These are phyloP conservation scores for Ormyrus rosae DNA, from an alignment of 2,888 invertebrate species.

Conservation along the genomic window DNA sequence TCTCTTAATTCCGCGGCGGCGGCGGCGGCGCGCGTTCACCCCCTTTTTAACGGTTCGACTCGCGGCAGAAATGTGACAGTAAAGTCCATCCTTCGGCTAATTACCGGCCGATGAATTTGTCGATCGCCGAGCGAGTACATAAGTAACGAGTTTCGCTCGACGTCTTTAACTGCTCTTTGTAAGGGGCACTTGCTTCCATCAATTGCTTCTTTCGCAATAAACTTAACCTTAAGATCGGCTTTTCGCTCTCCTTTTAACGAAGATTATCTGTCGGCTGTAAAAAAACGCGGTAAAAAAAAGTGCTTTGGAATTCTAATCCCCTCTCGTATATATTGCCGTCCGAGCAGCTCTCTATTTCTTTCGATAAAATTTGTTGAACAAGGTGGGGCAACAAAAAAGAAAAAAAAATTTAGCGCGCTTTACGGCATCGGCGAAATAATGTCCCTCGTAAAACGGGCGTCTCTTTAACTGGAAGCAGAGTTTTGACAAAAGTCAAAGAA, in stretches of 20 bases:
- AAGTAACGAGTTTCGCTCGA: conserved; percentile 11
- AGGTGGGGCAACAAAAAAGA: no score
- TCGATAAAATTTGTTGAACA: background rate
- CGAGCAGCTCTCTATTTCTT: background rate
- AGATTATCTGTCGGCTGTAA: conserved; percentile 36
- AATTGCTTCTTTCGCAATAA: conserved; percentile 37
- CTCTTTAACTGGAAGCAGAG: conserved; percentile 3
- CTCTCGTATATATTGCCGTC: conserved; percentile 1
- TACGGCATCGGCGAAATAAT: no score
- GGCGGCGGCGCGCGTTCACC: background rate
- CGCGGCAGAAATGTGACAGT: conserved; percentile 28
- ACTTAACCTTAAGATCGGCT: conserved; percentile 29
- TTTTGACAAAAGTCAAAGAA: no score
- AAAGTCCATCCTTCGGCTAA: conserved; percentile 52
- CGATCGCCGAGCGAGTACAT: conserved; percentile 46
- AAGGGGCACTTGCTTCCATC: conserved; percentile 32
- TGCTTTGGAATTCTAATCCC: background rate
- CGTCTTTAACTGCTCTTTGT: background rate
- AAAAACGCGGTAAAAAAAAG: conserved; percentile 38
- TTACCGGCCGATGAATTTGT: conserved; percentile 68
- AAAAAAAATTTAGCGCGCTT: no score
- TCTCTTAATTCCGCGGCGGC: conserved; percentile 34
- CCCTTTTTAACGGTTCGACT: conserved; percentile 39
- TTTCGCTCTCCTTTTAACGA: conserved; percentile 32
- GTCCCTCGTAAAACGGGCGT: background rate